These are phyloP conservation scores for Torymus tubicola DNA, from an alignment of 2,888 invertebrate species.

Conservation along the genomic window DNA sequence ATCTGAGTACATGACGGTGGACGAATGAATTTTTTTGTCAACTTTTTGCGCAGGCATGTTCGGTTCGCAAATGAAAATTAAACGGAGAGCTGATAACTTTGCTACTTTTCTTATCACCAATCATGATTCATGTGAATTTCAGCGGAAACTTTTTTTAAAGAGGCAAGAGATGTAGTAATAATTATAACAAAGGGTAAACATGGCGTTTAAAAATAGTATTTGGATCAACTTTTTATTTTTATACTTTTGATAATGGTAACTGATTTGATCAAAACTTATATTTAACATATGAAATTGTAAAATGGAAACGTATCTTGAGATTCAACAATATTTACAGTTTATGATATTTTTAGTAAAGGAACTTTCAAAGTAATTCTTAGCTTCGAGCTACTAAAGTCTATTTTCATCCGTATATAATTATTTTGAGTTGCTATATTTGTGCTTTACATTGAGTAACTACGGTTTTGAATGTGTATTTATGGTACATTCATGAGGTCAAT, in stretches of 20 bases:
- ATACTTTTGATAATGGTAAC: no score
- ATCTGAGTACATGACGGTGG: no score
- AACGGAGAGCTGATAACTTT: slow-evolving; percentile 20
- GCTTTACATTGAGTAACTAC: slow-evolving; percentile 42
- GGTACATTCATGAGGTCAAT: slow-evolving; percentile 2
- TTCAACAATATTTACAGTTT: no score
- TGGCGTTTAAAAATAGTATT: no score
- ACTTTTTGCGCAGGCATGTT: neutral
- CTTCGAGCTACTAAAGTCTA: slow-evolving; percentile 32
- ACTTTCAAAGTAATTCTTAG: slow-evolving; percentile 6
- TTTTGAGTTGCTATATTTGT: slow-evolving; percentile 38
- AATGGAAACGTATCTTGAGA: no score
- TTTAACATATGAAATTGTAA: no score
- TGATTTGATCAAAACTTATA: no score
- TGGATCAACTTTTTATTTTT: neutral
- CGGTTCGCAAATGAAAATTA: neutral
- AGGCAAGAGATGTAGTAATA: no score
- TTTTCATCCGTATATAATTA: slow-evolving; percentile 44
- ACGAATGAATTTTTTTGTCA: no score
- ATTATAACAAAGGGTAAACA: no score
- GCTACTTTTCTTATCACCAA: neutral
- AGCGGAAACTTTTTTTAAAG: no score
- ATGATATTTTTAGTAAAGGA: neutral
- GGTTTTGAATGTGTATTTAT: slow-evolving; percentile 15
- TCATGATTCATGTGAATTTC: neutral